phyloP scores from a whole-genome alignment of 2,888 invertebrate genomes.

The Eulithis prunata region DNA sequence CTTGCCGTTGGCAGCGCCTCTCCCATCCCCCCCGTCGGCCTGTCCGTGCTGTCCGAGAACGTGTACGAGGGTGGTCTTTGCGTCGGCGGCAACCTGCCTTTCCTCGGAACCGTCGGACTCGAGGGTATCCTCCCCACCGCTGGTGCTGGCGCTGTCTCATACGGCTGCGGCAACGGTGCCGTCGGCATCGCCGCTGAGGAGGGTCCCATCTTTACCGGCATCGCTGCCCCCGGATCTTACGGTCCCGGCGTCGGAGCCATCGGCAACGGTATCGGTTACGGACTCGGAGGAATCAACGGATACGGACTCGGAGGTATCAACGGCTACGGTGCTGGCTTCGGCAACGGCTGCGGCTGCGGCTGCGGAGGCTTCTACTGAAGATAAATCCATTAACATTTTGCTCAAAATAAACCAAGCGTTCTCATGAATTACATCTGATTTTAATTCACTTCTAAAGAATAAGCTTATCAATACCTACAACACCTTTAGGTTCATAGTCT shows the following conservation, averaged over 20 bases:
- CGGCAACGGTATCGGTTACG: constrained; percentile 20
- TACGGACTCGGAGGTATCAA: constrained; percentile 6
- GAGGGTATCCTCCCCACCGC: constrained; percentile 50
- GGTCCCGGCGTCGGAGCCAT: constrained; percentile 29
- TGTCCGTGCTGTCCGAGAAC: constrained; percentile 58
- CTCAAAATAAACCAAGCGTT: constrained; percentile 5
- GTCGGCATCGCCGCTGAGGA: constrained; percentile 40
- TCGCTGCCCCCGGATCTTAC: constrained; percentile 29
- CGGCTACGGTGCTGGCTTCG: not conserved
- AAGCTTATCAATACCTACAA: no score
- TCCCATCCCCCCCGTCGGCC: constrained; percentile 50
- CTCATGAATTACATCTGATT: no score
- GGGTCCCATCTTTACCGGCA: constrained; percentile 35
- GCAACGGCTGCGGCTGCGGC: constrained; percentile 32
- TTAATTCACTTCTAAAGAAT: no score
- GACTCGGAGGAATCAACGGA: constrained; percentile 21
- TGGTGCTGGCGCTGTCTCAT: constrained; percentile 50
- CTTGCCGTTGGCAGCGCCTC: constrained; percentile 45
- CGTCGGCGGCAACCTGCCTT: constrained; percentile 53
- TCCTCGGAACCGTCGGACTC: constrained; percentile 51
- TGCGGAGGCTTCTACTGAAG: constrained; percentile 14
- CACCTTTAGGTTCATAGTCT: no score
- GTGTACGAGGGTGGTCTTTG: constrained; percentile 50
- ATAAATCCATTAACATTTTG: not conserved
- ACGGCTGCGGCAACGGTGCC: constrained; percentile 47